Evolutionary conservation across 2,113 vertebrate genomes (phyloP).

Genomic region (Petaurus breviceps): DNA sequence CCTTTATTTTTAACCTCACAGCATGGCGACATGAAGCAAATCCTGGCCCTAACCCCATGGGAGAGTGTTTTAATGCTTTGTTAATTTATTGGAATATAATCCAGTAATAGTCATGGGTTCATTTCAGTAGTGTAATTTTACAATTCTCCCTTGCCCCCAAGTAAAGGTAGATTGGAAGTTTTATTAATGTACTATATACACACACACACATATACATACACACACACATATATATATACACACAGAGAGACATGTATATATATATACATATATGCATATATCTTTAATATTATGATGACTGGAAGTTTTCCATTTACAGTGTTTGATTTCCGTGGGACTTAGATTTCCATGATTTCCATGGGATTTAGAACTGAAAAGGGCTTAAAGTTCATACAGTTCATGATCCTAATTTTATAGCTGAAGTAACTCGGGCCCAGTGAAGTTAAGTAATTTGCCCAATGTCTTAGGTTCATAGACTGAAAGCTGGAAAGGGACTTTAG

Average conservation of each 20-base stretch:
- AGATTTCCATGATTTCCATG: no score
- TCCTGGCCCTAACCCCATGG: not conserved
- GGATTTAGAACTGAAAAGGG: not conserved
- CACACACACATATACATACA: no score
- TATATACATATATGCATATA: no score
- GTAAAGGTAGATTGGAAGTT: not conserved
- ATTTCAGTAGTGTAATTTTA: not conserved
- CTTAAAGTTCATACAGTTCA: not conserved
- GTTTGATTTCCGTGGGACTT: not conserved
- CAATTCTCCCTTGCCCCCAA: not conserved
- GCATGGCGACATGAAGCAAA: not conserved
- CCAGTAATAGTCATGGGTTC: not conserved
- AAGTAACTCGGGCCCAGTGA: not conserved
- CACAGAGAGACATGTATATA: no score
- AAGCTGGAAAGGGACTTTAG: not conserved
- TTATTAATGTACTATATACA: not conserved
- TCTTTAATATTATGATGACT: not conserved
- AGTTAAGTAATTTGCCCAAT: not conserved
- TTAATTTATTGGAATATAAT: not conserved
- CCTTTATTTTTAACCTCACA: constrained; percentile 31
- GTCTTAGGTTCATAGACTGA: not conserved
- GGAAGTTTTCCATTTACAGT: not conserved
- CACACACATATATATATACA: no score
- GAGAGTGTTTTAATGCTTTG: constrained; percentile 12
- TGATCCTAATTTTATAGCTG: not conserved